Evolutionary conservation across 2,797 vertebrate genomes (phyloP).

Genomic region (Cuculus canorus): DNA sequence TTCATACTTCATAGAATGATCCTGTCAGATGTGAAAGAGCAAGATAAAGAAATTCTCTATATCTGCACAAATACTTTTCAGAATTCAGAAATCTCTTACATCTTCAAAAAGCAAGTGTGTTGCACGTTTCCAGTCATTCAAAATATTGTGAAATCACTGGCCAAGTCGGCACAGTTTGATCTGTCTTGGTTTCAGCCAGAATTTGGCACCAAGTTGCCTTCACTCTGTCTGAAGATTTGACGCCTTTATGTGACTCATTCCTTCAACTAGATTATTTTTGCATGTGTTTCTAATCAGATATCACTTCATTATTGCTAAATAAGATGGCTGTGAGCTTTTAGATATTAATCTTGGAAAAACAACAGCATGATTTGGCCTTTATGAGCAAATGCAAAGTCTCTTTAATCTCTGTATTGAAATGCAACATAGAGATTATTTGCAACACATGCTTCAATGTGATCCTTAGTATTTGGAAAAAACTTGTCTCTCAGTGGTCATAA

Average conservation of each 20-base stretch:
- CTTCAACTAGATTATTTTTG: not conserved
- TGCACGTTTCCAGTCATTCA: not conserved
- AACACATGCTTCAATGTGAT: not conserved
- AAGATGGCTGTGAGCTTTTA: not conserved
- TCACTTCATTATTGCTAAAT: not conserved
- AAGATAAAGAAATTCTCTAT: not conserved
- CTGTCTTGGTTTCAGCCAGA: not conserved
- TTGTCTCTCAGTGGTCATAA: not conserved
- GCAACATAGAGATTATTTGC: not conserved
- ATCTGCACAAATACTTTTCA: not conserved
- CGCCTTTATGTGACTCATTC: not conserved
- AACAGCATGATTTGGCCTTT: not conserved
- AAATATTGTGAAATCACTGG: not conserved
- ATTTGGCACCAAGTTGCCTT: not conserved
- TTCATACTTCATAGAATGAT: not conserved
- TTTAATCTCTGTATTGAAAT: not conserved
- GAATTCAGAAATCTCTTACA: not conserved
- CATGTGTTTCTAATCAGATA: not conserved
- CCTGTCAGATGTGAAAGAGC: not conserved
- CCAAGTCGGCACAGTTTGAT: not conserved
- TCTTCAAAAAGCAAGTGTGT: not conserved
- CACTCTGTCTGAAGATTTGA: not conserved
- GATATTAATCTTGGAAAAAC: constrained; percentile 5
- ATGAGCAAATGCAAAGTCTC: not conserved
- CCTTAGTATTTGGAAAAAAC: not conserved